These are phyloP conservation scores for Ethmia dodecea DNA, from an alignment of 2,888 invertebrate species.

Conservation along the genomic window DNA sequence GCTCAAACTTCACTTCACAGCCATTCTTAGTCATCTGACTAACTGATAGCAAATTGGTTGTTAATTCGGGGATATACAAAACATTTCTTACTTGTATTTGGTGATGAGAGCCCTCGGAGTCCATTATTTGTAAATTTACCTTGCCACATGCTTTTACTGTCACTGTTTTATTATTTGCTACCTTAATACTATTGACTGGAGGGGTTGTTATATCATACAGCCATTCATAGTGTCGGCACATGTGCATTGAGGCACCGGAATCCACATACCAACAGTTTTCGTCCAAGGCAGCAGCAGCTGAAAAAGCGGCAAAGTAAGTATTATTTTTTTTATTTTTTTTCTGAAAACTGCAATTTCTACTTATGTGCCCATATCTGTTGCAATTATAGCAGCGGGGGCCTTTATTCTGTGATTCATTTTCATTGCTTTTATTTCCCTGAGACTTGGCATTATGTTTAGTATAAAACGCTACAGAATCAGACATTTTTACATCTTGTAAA, in stretches of 20 bases:
- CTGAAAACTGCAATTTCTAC: constrained; percentile 10
- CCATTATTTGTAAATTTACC: too few species aligned
- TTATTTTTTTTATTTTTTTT: not conserved
- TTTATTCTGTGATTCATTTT: not conserved
- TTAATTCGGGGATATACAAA: constrained; percentile 19
- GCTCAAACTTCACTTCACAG: constrained; percentile 15
- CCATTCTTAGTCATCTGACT: constrained; percentile 19
- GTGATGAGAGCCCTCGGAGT: too few species aligned
- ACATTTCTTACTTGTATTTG: constrained; percentile 19
- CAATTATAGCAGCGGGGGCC: constrained; percentile 11
- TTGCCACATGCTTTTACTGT: constrained; percentile 17
- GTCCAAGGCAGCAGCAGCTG: constrained; percentile 6
- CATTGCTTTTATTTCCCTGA: not conserved
- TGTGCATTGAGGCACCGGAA: constrained; percentile 23
- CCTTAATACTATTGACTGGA: constrained; percentile 14
- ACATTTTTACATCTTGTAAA: constrained; percentile 1
- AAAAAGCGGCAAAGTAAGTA: constrained; percentile 16
- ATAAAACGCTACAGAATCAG: not conserved
- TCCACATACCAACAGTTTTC: constrained; percentile 18
- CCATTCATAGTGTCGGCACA: constrained; percentile 17
- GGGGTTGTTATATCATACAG: constrained; percentile 15
- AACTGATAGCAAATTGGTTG: constrained; percentile 20
- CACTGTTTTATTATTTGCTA: constrained; percentile 17
- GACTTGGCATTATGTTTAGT: too few species aligned
- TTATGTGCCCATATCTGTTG: constrained; percentile 16